Evolutionary conservation across 2,113 vertebrate genomes (phyloP).

Genomic region (Pogona vitticeps): DNA sequence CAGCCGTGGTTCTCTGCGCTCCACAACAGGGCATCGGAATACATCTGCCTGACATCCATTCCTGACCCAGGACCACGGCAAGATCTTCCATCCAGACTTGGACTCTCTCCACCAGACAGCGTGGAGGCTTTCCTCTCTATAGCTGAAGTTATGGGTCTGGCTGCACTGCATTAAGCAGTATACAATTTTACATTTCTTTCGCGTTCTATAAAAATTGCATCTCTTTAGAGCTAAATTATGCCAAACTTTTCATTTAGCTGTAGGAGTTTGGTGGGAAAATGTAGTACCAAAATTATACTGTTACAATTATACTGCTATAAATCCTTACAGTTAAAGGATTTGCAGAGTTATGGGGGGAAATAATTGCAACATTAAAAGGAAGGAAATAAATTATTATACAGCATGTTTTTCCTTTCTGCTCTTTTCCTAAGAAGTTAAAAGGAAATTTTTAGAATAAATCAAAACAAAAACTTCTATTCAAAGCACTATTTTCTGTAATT

Average conservation of each 20-base stretch:
- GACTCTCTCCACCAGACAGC: no score
- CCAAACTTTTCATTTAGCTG: background rate
- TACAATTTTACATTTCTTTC: background rate
- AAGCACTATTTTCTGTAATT: background rate
- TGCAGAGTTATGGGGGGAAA: background rate
- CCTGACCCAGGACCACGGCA: no score
- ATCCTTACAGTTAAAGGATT: no score
- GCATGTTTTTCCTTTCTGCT: conserved; percentile 13
- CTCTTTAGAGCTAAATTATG: background rate
- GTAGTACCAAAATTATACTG: background rate
- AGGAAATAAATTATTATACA: conserved; percentile 32
- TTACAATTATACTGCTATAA: no score
- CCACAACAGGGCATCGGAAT: no score
- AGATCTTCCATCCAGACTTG: no score
- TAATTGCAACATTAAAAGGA: conserved; percentile 25
- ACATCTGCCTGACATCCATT: no score
- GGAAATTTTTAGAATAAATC: background rate
- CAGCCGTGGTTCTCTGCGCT: no score
- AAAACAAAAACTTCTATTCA: background rate
- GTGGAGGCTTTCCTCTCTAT: no score
- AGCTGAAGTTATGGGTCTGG: background rate
- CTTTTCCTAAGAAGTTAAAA: background rate
- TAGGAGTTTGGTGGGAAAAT: background rate
- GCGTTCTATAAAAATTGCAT: background rate
- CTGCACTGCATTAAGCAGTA: background rate